Base-by-base conservation (phyloP, 1,140 invertebrate species). In the Berghia stephanieae region DNA sequence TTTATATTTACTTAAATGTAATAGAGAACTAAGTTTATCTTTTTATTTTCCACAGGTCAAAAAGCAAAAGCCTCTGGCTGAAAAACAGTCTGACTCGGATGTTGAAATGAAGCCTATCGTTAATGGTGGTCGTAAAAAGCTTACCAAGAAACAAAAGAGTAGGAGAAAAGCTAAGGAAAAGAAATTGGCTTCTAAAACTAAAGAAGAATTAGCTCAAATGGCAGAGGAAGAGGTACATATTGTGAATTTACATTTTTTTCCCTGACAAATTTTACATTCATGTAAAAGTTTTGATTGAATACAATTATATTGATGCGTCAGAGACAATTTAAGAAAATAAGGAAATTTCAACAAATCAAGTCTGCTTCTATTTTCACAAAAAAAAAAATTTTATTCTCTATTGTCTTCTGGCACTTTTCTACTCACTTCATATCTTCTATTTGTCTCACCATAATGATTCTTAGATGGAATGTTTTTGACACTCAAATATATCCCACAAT, bases 171-270 rank as follows among this genome's bases (percentile, higher is more conserved):
- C 8, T 5, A 13, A 60, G 4, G 10, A n/a, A 66, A 31, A 36
- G 36, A 27, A 60, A 43, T 24, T 18, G 8, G 69, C 31, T 49
- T 31, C 3, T 2, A n/a, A 63, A 40, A 63, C 2, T 5, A 34
- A 49, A 5, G 63, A 3, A 10, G 42, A 69, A 8, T 10, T 55
- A 44, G 55, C 27, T 36, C 13, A 10, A 18, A 34, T 49, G 10
- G 46, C 21, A 46, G 60, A 38, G 13, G 55, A 75, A 34, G 44
- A 66, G 46, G 75, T 77, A 75, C 24, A 42, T 38, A 5, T n/a
- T n/a, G n/a, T n/a, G n/a, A n/a, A n/a, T n/a, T n/a, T 38, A 5
- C 63, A 67, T 36, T 21, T 38, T 38, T 21, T 21, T 38, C 36
- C 31, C 18, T 38, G 42, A 13, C 18, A 31, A 67, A 13, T 13